phyloP scores from a whole-genome alignment of 1,140 invertebrate genomes.

The Agrilus planipennis region DNA sequence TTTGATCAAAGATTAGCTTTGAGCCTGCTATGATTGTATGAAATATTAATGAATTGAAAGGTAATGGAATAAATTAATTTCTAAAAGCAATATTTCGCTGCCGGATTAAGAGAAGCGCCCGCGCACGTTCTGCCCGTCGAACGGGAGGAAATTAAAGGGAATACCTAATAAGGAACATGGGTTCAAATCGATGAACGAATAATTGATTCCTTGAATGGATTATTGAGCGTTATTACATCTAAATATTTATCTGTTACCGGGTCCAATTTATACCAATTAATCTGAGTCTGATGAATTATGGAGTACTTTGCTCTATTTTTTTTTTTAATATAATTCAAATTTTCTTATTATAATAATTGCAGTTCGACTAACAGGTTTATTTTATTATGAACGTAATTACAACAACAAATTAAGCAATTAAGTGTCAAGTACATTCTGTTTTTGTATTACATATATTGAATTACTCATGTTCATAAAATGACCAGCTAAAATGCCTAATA shows the following conservation, averaged over 20 bases:
- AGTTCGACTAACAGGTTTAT: background rate
- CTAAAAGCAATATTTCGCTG: conserved; percentile 35
- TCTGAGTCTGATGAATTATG: background rate
- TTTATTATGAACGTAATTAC: background rate
- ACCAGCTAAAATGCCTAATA: too few relatives aligned
- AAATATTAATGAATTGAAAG: conserved; percentile 36
- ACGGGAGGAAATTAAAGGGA: conserved; percentile 31
- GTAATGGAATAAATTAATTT: conserved; percentile 38
- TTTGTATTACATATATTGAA: too few relatives aligned
- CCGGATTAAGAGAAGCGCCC: too few relatives aligned
- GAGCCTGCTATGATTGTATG: conserved; percentile 31
- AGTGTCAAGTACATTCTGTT: too few relatives aligned
- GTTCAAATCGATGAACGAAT: conserved; percentile 24
- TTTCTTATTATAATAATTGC: background rate
- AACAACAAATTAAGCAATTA: too few relatives aligned
- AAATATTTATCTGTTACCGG: conserved; percentile 3
- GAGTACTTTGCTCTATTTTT: background rate
- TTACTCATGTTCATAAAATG: too few relatives aligned
- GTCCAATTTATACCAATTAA: conserved; percentile 4
- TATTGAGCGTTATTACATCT: too few relatives aligned
- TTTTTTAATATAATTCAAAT: background rate
- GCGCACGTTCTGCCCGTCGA: conserved; percentile 8
- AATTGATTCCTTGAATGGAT: conserved; percentile 7
- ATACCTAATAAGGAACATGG: conserved; percentile 28
- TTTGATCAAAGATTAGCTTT: conserved; percentile 24